A percentile compares a stretch with the other conserved stretches of the same genome.
Evolutionary conservation across 1,140 invertebrate genomes (phyloP).

Genomic region (Meloidogyne floridensis): DNA sequence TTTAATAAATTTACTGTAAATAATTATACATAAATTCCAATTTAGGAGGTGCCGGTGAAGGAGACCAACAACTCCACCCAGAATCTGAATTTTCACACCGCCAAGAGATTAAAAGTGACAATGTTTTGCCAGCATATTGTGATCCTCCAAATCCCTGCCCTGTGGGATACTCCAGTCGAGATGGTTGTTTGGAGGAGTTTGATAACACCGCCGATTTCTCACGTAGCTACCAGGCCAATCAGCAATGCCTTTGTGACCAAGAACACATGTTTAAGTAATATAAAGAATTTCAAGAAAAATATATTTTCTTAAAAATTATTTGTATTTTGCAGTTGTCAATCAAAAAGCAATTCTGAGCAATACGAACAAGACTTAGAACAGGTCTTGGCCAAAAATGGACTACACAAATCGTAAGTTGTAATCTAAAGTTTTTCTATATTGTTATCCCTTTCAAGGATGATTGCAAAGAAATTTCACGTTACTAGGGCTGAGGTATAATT

Average conservation of each 20-base stretch:
- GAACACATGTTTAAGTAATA: slow-evolving; percentile 95
- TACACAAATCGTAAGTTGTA: slow-evolving; percentile 71
- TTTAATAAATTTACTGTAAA: too few relatives aligned
- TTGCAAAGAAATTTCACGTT: slow-evolving; percentile 79
- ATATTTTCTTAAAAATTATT: too few relatives aligned
- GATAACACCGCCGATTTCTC: slow-evolving; percentile 94
- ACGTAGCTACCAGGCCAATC: slow-evolving; percentile 84
- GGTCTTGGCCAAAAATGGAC: slow-evolving; percentile 63
- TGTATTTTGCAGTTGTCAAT: slow-evolving; percentile 48
- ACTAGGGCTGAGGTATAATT: slow-evolving; percentile 69
- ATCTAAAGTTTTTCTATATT: too few relatives aligned
- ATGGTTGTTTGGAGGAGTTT: slow-evolving; percentile 87
- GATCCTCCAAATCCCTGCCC: slow-evolving; percentile 98
- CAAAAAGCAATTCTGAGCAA: slow-evolving; percentile 63
- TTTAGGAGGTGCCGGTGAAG: slow-evolving; percentile 76
- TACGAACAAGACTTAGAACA: slow-evolving; percentile 67
- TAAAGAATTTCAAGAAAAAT: slow-evolving; percentile 9
- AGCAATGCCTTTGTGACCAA: slow-evolving; percentile 94
- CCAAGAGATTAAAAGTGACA: slow-evolving; percentile 81
- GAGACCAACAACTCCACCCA: slow-evolving; percentile 74
- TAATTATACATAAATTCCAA: too few relatives aligned
- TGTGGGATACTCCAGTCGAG: slow-evolving; percentile 71
- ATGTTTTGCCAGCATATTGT: slow-evolving; percentile 91
- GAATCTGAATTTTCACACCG: slow-evolving; percentile 72
- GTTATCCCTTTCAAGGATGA: slow-evolving; percentile 66